These are phyloP conservation scores for Sitodiplosis mosellana DNA, from an alignment of 1,140 invertebrate genomes.

Conservation along the genomic window DNA sequence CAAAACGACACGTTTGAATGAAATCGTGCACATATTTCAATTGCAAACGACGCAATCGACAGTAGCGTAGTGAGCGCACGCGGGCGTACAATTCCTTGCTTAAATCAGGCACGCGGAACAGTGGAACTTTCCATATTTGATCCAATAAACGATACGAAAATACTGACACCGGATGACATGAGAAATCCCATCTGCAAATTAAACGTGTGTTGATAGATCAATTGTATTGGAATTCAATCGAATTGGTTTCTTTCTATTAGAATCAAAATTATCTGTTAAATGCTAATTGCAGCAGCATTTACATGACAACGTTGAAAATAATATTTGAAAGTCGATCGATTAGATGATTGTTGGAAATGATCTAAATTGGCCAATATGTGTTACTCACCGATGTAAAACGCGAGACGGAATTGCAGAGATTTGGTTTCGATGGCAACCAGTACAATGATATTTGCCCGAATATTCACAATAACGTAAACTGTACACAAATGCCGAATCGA, in stretches of 20 bases:
- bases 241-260: background rate
- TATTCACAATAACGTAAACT: conserved; percentile 71
- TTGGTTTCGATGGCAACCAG: conserved; percentile 68
- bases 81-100: conserved; percentile 47
- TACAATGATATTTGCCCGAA: conserved; percentile 74
- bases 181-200: conserved; percentile 27
- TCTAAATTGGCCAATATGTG: too few species aligned
- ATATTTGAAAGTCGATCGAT: background rate
- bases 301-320: background rate
- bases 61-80: conserved; percentile 38
- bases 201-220: too few species aligned
- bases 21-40: conserved; percentile 50
- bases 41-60: conserved; percentile 39
- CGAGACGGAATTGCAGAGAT: conserved; percentile 55
- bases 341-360: too few species aligned
- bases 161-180: conserved; percentile 53
- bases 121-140: conserved; percentile 57
- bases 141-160: conserved; percentile 61
- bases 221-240: background rate
- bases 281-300: background rate
- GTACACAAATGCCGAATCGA: conserved; percentile 48
- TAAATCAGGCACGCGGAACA: conserved; percentile 56
- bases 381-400: conserved; percentile 50
- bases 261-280: background rate
- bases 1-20: conserved; percentile 42